Evolutionary conservation across 2,888 invertebrate genomes (phyloP).

Genomic region (Cantharis lateralis): DNA sequence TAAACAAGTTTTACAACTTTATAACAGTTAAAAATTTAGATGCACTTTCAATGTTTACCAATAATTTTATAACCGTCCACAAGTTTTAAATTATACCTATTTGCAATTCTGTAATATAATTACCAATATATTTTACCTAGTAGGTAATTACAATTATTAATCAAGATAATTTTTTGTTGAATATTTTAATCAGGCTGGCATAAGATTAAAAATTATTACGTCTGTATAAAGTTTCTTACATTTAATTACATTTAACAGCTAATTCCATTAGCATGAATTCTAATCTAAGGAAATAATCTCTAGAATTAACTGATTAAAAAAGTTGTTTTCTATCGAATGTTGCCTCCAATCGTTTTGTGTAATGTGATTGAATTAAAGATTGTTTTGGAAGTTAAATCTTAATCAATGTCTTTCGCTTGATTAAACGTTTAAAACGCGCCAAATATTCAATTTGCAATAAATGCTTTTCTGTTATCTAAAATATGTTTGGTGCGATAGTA

Average conservation of each 20-base stretch:
- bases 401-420: constrained; percentile 56
- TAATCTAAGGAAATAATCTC: constrained; percentile 55
- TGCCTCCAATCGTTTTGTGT: constrained; percentile 47
- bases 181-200: background rate
- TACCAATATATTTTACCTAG: background rate
- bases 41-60: background rate
- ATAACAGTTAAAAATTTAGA: background rate
- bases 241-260: constrained; percentile 30
- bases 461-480: constrained; percentile 13
- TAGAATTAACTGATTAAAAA: constrained; percentile 56
- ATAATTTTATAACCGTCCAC: background rate
- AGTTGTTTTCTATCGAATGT: constrained; percentile 51
- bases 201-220: background rate
- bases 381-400: constrained; percentile 54
- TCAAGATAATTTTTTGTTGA: background rate
- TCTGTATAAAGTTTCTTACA: constrained; percentile 1
- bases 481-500: background rate
- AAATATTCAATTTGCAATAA: constrained; percentile 48
- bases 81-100: background rate
- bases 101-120: background rate
- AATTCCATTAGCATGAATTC: constrained; percentile 55
- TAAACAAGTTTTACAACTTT: background rate
- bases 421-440: constrained; percentile 42
- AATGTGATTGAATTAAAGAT: constrained; percentile 58
- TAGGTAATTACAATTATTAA: background rate